Evolutionary conservation across 2,113 vertebrate species (phyloP).

Genomic region (Pandion haliaetus): DNA sequence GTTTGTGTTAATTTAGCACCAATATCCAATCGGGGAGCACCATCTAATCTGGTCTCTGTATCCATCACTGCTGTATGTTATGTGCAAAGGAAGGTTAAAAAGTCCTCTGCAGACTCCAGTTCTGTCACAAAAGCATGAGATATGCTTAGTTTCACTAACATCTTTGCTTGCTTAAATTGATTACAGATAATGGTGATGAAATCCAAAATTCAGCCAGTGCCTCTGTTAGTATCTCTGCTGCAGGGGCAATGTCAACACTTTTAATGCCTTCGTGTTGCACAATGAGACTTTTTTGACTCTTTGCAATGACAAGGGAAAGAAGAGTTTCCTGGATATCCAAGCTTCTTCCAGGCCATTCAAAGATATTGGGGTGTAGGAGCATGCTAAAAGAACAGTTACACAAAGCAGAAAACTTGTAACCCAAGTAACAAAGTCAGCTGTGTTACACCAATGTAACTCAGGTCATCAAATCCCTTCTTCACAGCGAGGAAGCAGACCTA

Average conservation of each 20-base stretch:
- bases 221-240: background rate
- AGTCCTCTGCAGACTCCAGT: background rate
- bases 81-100: background rate
- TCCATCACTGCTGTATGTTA: background rate
- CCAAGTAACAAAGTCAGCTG: background rate
- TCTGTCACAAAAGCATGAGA: background rate
- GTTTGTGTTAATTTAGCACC: slow-evolving; percentile 1
- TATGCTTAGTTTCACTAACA: background rate
- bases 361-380: background rate
- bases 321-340: background rate
- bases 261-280: background rate
- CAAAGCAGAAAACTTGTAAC: background rate
- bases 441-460: background rate
- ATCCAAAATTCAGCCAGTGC: background rate
- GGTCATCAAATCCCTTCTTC: background rate
- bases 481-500: background rate
- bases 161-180: background rate
- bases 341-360: background rate
- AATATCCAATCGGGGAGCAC: background rate
- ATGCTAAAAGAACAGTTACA: background rate
- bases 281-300: background rate
- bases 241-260: background rate
- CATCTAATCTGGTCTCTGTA: background rate
- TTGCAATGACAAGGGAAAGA: background rate
- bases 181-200: background rate